Evolutionary conservation across 30 jellyfish, hydroid and myxozoan species (phyloP).

Genomic region (Sanderia malayensis): DNA sequence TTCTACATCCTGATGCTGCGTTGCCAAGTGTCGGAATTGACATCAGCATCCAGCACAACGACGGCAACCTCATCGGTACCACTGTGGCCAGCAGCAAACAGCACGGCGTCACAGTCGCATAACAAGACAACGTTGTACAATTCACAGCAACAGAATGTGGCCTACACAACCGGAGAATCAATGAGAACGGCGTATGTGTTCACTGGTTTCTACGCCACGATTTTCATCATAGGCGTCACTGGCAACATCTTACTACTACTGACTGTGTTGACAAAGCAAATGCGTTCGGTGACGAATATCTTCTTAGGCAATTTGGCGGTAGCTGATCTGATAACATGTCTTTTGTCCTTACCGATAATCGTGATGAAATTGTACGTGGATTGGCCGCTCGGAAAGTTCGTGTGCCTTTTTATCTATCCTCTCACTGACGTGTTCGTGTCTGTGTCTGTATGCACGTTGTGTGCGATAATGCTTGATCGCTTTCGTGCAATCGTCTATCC

Average conservation of each 20-base stretch:
- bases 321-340: constrained; percentile 67
- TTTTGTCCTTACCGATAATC: constrained; percentile 67
- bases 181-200: too few species aligned
- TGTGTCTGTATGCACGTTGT: constrained; percentile 71
- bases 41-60: too few species aligned
- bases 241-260: constrained; percentile 76
- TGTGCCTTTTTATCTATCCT: constrained; percentile 77
- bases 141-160: too few species aligned
- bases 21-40: too few species aligned
- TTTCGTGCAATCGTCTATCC: constrained; percentile 91
- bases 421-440: constrained; percentile 83
- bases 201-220: constrained; percentile 36
- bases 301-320: constrained; percentile 87
- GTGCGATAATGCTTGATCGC: constrained; percentile 74
- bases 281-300: constrained; percentile 77
- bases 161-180: too few species aligned
- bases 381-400: constrained; percentile 90
- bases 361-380: constrained; percentile 44
- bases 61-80: too few species aligned
- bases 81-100: too few species aligned
- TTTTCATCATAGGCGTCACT: constrained; percentile 70
- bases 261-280: constrained; percentile 67
- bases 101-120: too few species aligned
- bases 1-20: too few species aligned
- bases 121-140: too few species aligned